A percentile compares a stretch with the other conserved stretches of the same genome.
These are phyloP conservation scores for Antechinus stuartii DNA, from an alignment of 2,113 vertebrate species.

Conservation along the genomic window DNA sequence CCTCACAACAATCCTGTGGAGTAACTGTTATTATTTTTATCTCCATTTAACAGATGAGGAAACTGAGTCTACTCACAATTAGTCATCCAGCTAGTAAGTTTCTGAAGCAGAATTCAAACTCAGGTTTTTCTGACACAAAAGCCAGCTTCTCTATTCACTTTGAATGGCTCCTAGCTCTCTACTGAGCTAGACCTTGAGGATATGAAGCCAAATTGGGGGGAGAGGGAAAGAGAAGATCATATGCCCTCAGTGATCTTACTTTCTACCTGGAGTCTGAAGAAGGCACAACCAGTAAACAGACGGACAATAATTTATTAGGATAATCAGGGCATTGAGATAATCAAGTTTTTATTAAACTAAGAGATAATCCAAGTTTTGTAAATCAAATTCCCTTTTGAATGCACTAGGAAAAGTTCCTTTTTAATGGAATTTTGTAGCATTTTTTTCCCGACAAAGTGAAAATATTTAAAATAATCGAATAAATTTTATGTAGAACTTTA, in stretches of 20 bases:
- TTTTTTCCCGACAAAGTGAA: neutral
- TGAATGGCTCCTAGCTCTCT: neutral
- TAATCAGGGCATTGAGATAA: neutral
- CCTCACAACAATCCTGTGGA: neutral
- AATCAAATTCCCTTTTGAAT: neutral
- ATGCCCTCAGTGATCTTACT: neutral
- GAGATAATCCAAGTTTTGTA: neutral
- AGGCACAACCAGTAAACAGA: neutral
- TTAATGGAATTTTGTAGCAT: neutral
- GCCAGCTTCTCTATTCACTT: neutral
- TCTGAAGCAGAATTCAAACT: neutral
- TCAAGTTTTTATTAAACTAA: neutral
- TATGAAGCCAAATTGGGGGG: neutral
- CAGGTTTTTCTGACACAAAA: neutral
- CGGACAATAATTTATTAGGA: neutral
- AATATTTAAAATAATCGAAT: neutral
- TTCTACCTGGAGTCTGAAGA: neutral
- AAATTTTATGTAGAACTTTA: neutral
- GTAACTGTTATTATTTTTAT: neutral
- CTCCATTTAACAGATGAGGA: neutral
- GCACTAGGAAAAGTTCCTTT: neutral
- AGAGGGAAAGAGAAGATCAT: neutral
- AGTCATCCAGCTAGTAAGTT: neutral
- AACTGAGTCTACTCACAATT: neutral
- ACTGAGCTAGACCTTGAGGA: neutral